Conservation (phyloP, 1,140 invertebrate species). For the Lordiphosa stackelbergi region DNA sequence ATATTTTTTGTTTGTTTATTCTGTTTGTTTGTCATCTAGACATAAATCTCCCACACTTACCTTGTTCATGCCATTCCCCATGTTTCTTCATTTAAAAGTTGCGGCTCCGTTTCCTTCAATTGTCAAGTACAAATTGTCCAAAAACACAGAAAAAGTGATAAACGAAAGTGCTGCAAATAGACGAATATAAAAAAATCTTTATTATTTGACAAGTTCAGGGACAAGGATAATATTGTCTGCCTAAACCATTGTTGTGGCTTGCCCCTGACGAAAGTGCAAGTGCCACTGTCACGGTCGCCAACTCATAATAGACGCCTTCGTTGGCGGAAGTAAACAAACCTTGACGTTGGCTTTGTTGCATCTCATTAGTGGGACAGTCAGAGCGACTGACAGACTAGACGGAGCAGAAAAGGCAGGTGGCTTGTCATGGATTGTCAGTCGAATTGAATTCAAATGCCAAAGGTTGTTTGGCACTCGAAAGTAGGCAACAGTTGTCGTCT, state of each 20-base stretch:
- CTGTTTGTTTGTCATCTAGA: background rate
- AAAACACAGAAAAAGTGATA: conserved; percentile 13
- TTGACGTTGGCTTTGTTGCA: conserved; percentile 58
- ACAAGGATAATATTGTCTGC: conserved; percentile 27
- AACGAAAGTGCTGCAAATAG: conserved; percentile 5
- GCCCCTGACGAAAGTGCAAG: conserved; percentile 47
- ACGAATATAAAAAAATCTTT: conserved; percentile 12
- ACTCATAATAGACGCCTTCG: conserved; percentile 32
- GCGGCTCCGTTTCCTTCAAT: conserved; percentile 42
- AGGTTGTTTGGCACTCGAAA: conserved; percentile 44
- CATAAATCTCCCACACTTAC: conserved; percentile 76
- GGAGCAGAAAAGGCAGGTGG: conserved; percentile 5
- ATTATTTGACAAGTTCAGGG: conserved; percentile 57
- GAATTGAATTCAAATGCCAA: conserved; percentile 44
- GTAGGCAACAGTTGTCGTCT: conserved; percentile 31
- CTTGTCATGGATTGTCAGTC: conserved; percentile 32
- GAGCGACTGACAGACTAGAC: conserved; percentile 9
- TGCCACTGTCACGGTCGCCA: conserved; percentile 37
- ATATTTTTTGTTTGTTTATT: conserved; percentile 1
- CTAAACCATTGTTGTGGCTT: conserved; percentile 27
- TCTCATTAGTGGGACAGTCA: conserved; percentile 52
- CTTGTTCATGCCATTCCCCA: conserved; percentile 90
- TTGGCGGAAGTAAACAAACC: conserved; percentile 69
- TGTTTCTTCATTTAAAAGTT: conserved; percentile 77
- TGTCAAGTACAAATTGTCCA: conserved; percentile 45